These are phyloP conservation scores for Cydia fagiglandana DNA, from an alignment of 1,140 invertebrate genomes.

Conservation along the genomic window DNA sequence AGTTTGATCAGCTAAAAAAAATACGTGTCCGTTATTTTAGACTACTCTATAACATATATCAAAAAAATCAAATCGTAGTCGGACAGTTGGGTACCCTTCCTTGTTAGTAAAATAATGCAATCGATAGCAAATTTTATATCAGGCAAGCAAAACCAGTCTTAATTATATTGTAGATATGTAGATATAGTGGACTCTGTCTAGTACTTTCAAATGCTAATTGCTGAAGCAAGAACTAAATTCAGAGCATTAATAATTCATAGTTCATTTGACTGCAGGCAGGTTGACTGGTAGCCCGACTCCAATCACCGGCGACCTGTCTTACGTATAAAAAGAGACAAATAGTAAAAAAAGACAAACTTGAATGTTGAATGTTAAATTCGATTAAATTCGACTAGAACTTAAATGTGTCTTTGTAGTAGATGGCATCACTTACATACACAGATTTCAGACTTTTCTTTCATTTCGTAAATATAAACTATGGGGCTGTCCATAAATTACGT, in stretches of 20 bases:
- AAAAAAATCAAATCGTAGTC: no score
- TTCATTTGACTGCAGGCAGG: background rate
- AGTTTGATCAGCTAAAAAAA: no score
- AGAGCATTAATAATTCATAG: conserved; percentile 29
- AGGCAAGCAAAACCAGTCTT: background rate
- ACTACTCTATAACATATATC: no score
- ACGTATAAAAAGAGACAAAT: background rate
- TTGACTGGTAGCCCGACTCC: background rate
- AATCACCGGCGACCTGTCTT: background rate
- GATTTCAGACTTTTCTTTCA: no score
- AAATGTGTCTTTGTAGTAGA: no score
- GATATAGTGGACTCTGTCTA: background rate
- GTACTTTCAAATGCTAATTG: conserved; percentile 22
- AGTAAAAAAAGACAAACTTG: background rate
- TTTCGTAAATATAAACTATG: no score
- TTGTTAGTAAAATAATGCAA: background rate
- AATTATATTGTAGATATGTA: background rate
- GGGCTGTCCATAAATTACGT: no score
- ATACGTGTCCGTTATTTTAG: no score
- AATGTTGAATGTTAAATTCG: no score
- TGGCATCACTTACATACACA: no score
- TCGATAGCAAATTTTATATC: background rate
- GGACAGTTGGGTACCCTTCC: no score
- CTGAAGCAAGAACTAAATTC: conserved; percentile 9
- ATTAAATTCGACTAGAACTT: no score